phyloP scores from a whole-genome alignment of 2,888 invertebrate species.

The Eupithecia centaureata region DNA sequence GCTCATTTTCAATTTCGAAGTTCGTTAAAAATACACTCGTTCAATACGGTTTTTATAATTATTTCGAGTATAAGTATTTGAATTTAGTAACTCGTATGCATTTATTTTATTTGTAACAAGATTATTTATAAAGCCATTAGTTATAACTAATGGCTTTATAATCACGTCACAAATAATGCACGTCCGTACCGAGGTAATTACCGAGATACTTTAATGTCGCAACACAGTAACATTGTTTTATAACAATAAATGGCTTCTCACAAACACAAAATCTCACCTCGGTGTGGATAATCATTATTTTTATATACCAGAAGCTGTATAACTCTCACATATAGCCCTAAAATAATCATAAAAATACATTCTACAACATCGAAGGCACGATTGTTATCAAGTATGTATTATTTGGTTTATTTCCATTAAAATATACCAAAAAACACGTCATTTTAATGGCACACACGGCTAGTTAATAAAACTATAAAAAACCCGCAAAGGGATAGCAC shows the following conservation, averaged over 20 bases:
- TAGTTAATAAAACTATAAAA: constrained; percentile 39
- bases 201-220: no score
- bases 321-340: constrained; percentile 25
- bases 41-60: no score
- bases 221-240: no score
- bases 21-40: not conserved
- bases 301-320: not conserved
- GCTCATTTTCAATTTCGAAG: not conserved
- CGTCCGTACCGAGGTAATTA: no score
- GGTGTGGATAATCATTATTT: not conserved
- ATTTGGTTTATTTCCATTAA: not conserved
- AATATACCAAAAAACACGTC: not conserved
- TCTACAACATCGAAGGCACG: constrained; percentile 37
- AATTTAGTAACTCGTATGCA: not conserved
- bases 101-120: no score
- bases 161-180: no score
- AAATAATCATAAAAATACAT: constrained; percentile 16
- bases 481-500: constrained; percentile 43
- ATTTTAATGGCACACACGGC: constrained; percentile 44
- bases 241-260: no score
- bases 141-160: no score
- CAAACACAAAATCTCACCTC: no score
- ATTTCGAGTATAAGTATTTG: not conserved
- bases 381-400: constrained; percentile 13
- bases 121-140: no score